Evolutionary conservation across 2,113 vertebrate species (phyloP), one percentile per base, ranked within the genome.

Genomic region (Climacteris rufus): DNA sequence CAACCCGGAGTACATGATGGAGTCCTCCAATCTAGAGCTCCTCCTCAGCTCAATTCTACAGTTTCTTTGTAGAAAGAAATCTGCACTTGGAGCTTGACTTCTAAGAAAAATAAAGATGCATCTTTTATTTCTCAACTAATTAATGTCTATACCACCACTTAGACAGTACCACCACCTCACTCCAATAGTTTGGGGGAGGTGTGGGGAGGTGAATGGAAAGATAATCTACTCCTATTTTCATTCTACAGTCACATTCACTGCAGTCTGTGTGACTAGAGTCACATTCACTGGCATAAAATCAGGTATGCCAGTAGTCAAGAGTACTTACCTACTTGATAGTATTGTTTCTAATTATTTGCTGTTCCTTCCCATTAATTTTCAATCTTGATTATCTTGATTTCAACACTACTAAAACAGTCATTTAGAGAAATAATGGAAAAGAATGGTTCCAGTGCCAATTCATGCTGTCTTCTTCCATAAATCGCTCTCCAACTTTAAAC

Each of bases 361-460:
- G 81, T 93, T 96, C 82, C 89, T 94, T 71, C n/a, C 56, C 87
- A 93, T 88, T 95, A 91, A 92, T 94, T 94, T 93, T 94, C 92
- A 78, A 91, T 83, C 56, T 77, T 79, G 54, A 81, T 64, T 83
- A 70, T 90, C 92, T 95, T 83, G 72, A 83, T 94, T 96, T 91
- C 72, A 86, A 71, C 39, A 61, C 70, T 86, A 63, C 50, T 90
- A 80, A 94, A 93, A 68, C 59, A 94, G 53, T 88, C 8, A 60
- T 91, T 91, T 84, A 69, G 57, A 93, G 82, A 86, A 96, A 96
- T 93, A 94, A 97, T 72, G 69, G 79, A 50, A 86, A 63, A 87
- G 49, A 94, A 86, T 47, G n/a, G 76, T 64, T 87, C 42, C 89
- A 89, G 56, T 68, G 57, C 35, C 75, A 93, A 69, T 74, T 92